Base-by-base conservation (phyloP, 2,888 invertebrate species). In the Notodonta dromedarius region DNA sequence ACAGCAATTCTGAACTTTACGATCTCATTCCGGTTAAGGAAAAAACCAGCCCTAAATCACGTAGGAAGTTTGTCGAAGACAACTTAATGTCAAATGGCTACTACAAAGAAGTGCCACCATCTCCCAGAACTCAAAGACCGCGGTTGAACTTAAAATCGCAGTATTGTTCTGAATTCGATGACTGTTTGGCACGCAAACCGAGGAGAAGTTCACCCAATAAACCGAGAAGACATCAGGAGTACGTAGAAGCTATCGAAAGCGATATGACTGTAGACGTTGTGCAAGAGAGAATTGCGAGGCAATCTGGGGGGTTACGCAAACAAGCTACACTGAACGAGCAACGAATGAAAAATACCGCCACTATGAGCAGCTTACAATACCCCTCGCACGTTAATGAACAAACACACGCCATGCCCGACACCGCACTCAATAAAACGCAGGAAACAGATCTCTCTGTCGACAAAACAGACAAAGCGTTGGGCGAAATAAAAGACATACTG, bases 1-100 rank as follows among this genome's bases (percentile, higher is more conserved):
- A 87, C 59, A 87, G 90, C 65, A 84, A 91, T 69, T 84, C 89
- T 35, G 83, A 82, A 13, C 67, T 86, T 44, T 93, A 93, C 64
- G 93, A 93, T 61, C 62, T 91, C 40, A 74, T 93, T 42, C 93
- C 93, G 2, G 92, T 93, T 3, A 92, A 89, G 71, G 93, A 93
- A 75, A 91, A 86, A 69, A 81, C 87, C 1, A 92, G 90, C 67
- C 91, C 91, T 1, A 91, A 90, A 72, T 74, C 85, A 2, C 84
- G 86, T 68, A 80, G 83, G 63, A 92, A 90, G 70, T 85, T 86
- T 72, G 66, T 69, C 9, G 84, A 85, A 60, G 83, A 88, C 39
- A 80, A 82, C 66, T 66, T 79, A 46, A 71, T 73, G 40, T 66
- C 74, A 13, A 76, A 82, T 65, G 72, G 80, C 40, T 79, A 83